Percentiles rank a stretch among this genome's conserved stretches.
These are phyloP conservation scores for Cephalopterus ornatus DNA, from an alignment of 2,113 vertebrate genomes.

Conservation along the genomic window DNA sequence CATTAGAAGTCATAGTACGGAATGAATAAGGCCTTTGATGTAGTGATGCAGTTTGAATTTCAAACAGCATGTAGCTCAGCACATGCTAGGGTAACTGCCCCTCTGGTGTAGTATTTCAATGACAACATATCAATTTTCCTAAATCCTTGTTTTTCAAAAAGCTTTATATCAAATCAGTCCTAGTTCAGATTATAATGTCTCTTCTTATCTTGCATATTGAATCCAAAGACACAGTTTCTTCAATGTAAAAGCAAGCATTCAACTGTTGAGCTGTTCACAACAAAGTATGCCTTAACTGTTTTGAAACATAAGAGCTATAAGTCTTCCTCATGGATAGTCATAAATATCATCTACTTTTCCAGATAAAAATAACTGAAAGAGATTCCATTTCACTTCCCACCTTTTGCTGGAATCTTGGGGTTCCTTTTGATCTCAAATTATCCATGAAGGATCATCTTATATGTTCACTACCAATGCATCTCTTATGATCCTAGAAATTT, in stretches of 20 bases:
- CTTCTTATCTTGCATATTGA: not conserved
- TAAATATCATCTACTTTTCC: not conserved
- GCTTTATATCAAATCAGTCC: not conserved
- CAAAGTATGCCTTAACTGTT: not conserved
- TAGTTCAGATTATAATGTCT: not conserved
- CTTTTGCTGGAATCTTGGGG: conserved; percentile 36
- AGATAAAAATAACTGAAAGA: conserved; percentile 47
- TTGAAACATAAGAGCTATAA: not conserved
- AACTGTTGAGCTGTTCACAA: not conserved
- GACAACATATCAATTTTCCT: not conserved
- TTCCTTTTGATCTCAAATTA: conserved; percentile 61
- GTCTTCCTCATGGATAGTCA: not conserved
- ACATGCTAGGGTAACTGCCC: not conserved
- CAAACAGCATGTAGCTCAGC: not conserved
- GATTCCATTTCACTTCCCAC: conserved; percentile 52
- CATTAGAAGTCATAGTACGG: not conserved
- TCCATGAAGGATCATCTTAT: conserved; percentile 2
- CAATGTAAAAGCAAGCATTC: not conserved
- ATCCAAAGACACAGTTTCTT: not conserved
- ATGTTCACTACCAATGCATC: not conserved
- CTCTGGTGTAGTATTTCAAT: not conserved
- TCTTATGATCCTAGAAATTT: conserved; percentile 24
- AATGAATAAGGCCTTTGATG: not conserved
- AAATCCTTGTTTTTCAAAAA: not conserved
- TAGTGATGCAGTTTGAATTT: not conserved